Conservation (phyloP, 2,797 vertebrate species). For the Rhynchotus rufescens region DNA sequence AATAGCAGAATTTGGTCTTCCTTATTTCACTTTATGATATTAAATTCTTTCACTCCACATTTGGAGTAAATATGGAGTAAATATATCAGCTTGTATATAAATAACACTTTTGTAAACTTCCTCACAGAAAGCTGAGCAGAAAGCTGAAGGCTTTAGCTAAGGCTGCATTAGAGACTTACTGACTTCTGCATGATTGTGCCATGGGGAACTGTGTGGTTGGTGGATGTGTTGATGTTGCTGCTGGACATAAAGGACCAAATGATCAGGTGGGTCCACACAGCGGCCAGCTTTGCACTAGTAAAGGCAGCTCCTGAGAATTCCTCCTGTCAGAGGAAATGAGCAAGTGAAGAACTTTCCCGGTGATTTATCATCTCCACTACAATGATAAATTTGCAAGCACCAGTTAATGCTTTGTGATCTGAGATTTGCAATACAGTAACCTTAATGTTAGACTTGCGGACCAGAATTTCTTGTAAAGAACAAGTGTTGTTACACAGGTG, state of each 20-base stretch:
- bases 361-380: background rate
- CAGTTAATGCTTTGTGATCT: background rate
- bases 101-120: background rate
- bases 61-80: background rate
- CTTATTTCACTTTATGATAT: background rate
- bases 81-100: background rate
- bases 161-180: background rate
- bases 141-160: too few relatives aligned
- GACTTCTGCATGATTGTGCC: background rate
- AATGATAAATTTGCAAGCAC: background rate
- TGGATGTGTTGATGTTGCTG: background rate
- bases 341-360: background rate
- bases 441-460: background rate
- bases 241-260: background rate
- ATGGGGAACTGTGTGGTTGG: background rate
- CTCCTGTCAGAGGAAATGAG: background rate
- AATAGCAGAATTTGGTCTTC: background rate
- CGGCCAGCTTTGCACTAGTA: background rate
- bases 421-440: background rate
- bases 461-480: background rate
- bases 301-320: background rate
- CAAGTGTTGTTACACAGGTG: background rate
- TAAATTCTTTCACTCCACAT: background rate
- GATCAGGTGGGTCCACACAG: background rate
- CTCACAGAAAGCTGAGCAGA: fast-evolving